Evolutionary conservation across 2,888 invertebrate genomes (phyloP), one percentile per base, ranked within the genome.

Genomic region (Synanthedon myopaeformis): DNA sequence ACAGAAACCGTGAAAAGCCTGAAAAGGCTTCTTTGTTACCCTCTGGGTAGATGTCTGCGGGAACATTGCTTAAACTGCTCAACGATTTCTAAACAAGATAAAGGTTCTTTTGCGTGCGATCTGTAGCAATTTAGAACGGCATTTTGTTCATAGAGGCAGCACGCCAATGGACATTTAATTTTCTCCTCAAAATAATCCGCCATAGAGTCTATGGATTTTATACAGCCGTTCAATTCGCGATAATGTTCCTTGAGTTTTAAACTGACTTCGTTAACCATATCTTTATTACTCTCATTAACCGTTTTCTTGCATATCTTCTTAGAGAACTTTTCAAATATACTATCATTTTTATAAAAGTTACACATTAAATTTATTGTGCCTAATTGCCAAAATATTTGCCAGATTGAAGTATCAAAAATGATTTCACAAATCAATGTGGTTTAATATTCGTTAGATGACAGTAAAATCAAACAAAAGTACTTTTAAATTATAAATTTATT

Each of bases 81-180:
- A 10, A 70, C 67, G 4, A 59, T 52, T 4, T 61, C 52, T 4
- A 60, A 54, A 54, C 74, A 74, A 5, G 65, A 54, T 4, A 69
- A 59, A 1, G 68, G 55, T 19, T 62, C 52, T 0, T 52, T 42
- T 10, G 45, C 49, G 42, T 63, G 52, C 0, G 52, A 41, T 3
- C 51, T 10, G 55, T 67, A 70, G 57, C 74, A 72, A 14, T 41
- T 49, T 19, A 59, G 55, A 12, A 72, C 23, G 3, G 58, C 63
- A 0, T 35, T n/a, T 1, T 57, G 57, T 50, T 61, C 57, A 0
- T 51, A 51, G 12, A 54, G 55, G 51, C 73, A 71, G 4, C 50
- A 13, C 6, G 41, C 41, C n/a, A 19, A 28, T 12, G 49, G 12
- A 17, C 35, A 53, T 5, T 14, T 49, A 10, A 57, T 49, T 8